Base-by-base conservation (phyloP, 2,113 vertebrate species). In the Esox niger region DNA sequence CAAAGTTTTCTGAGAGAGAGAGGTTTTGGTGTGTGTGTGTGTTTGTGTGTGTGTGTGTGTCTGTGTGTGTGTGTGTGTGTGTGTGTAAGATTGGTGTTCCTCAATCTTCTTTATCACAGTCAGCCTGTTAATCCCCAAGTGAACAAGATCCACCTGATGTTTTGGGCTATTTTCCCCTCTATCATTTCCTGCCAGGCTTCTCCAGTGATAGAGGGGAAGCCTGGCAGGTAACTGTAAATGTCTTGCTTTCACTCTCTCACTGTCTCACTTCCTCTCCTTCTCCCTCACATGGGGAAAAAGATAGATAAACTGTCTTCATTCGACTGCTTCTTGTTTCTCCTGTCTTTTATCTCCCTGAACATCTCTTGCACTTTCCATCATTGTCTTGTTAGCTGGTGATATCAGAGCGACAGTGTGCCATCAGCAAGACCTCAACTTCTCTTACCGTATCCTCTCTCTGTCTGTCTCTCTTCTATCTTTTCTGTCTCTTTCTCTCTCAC, bases 1-100 rank as follows among this genome's bases (percentile, higher is more conserved):
- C 68, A 70, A 67, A 67, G 78, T 67, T 68, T 63, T 64, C 56
- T 55, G 49, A 33, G 29, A n/a, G n/a, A n/a, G n/a, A n/a, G n/a
- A n/a, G n/a, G n/a, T n/a, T n/a, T n/a, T n/a, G n/a, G n/a, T n/a
- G n/a, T n/a, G n/a, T n/a, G n/a, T n/a, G n/a, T n/a, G n/a, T n/a
- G n/a, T n/a, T n/a, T n/a, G n/a, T n/a, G n/a, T n/a, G n/a, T n/a
- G n/a, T n/a, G n/a, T n/a, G n/a, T n/a, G n/a, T n/a, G n/a, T n/a
- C n/a, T n/a, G n/a, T n/a, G n/a, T n/a, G n/a, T n/a, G n/a, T n/a
- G n/a, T n/a, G n/a, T n/a, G n/a, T n/a, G n/a, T n/a, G n/a, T n/a
- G n/a, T n/a, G n/a, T n/a, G n/a, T n/a, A n/a, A n/a, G n/a, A n/a
- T n/a, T n/a, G n/a, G n/a, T n/a, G n/a, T n/a, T n/a, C n/a, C n/a